Conservation (phyloP, 2,888 invertebrate genomes). For the Cyaniris semiargus region DNA sequence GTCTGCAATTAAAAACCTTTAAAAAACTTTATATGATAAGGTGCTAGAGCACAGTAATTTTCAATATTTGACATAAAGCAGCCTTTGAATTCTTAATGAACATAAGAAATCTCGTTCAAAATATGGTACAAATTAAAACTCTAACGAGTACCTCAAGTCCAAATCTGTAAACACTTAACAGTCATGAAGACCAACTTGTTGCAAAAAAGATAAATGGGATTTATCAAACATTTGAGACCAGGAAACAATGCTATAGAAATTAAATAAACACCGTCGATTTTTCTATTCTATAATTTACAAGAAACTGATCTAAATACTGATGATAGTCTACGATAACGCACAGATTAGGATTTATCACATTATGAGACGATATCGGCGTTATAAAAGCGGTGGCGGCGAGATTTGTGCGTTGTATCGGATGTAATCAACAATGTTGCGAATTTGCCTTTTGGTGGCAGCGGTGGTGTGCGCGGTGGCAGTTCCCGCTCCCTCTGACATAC, state of each 20-base stretch:
- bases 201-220: too few species aligned
- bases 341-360: constrained; percentile 9
- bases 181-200: too few species aligned
- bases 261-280: not conserved
- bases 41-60: too few species aligned
- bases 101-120: too few species aligned
- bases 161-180: too few species aligned
- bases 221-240: too few species aligned
- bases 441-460: constrained; percentile 8
- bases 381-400: constrained; percentile 5
- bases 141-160: too few species aligned
- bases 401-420: not conserved
- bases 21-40: too few species aligned
- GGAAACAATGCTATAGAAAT: not conserved
- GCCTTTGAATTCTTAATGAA: too few species aligned
- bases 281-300: not conserved
- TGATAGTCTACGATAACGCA: not conserved
- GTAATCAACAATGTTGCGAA: constrained; percentile 24
- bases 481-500: not conserved
- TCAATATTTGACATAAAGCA: too few species aligned
- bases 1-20: too few species aligned
- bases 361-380: not conserved
- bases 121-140: too few species aligned
- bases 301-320: not conserved
- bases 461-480: constrained; percentile 13